These are phyloP conservation scores for Lasioglossum calceatum DNA, from an alignment of 2,888 invertebrate species.

Conservation along the genomic window DNA sequence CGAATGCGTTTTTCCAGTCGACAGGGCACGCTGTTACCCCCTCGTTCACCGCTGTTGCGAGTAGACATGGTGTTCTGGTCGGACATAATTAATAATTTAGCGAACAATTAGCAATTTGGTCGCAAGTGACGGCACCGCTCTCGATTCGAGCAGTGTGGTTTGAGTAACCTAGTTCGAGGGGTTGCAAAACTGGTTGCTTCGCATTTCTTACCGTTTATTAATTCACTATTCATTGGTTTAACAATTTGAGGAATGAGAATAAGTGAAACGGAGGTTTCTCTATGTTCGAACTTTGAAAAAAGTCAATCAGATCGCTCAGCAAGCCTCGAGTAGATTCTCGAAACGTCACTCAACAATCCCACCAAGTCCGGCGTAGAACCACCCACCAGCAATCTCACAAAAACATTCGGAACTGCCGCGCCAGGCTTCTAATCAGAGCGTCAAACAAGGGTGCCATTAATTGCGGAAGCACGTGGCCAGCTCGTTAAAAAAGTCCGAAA, in stretches of 20 bases:
- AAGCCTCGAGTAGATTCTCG: not conserved
- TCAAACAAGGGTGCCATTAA: conserved; percentile 72
- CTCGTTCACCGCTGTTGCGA: conserved; percentile 55
- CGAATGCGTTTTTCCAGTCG: conserved; percentile 24
- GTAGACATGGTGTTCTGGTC: conserved; percentile 15
- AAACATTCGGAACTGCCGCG: not conserved
- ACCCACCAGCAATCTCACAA: not conserved
- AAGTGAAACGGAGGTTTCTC: too few relatives aligned
- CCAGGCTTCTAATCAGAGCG: conserved; percentile 45
- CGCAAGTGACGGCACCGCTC: not conserved
- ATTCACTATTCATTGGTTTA: not conserved
- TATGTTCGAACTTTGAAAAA: not conserved
- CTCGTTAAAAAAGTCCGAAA: conserved; percentile 63
- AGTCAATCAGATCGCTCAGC: not conserved
- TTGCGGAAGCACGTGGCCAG: conserved; percentile 73
- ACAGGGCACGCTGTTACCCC: conserved; percentile 10
- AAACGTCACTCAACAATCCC: not conserved
- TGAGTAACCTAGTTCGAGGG: not conserved
- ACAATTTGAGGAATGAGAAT: too few relatives aligned
- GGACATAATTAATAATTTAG: not conserved
- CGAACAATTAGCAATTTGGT: not conserved
- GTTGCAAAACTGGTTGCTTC: not conserved
- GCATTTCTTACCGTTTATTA: not conserved
- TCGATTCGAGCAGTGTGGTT: not conserved
- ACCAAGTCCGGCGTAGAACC: not conserved